Base-by-base conservation (phyloP, 2,888 invertebrate species). In the Flexamia atlantica region DNA sequence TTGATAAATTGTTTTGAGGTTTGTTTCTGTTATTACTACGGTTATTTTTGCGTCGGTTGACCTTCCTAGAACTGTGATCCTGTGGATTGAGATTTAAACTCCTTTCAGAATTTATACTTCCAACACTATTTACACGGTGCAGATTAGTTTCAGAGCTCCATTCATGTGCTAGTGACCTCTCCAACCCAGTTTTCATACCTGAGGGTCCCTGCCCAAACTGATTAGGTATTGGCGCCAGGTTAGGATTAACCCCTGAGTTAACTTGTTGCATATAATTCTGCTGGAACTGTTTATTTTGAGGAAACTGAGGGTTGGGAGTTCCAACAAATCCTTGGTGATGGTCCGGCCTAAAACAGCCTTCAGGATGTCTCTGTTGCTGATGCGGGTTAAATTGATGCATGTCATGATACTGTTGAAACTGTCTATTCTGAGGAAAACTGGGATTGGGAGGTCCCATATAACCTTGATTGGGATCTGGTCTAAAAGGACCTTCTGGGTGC, bases 131-230 rank as follows among this genome's bases (percentile, higher is more conserved):
- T 30, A 28, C 64, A 30, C 64, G 64, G 12, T 64, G 28, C 30
- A 64, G 14, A 64, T 64, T 64, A 28, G 28, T 64, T 64, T 64
- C 64, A 64, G 64, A 28, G 7, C 14, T 25, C 28, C 28, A 28
- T 17, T 10, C 3, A 2, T 5, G 30, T 14, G 2, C 64, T 12
- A 12, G 28, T 28, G 25, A 30, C 30, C 12, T 64, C 10, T 17
- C 30, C 1, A 4, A 30, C 14, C 64, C 17, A 28, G 28, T 28
- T 9, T 64, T 30, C 7, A 53, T 14, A 53, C 23, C 46, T 12
- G 3, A n/a, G 4, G 53, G 53, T 23, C 5, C 53, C 23, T 53
- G 53, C 20, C 10, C 23, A 53, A 23, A 17, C 17, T 46, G 46
- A 9, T 46, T 4, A 36, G 36, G 46, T 9, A 46, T 46, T 17